Conservation (phyloP, 2,888 invertebrate genomes). For the Polyommatus icarus region DNA sequence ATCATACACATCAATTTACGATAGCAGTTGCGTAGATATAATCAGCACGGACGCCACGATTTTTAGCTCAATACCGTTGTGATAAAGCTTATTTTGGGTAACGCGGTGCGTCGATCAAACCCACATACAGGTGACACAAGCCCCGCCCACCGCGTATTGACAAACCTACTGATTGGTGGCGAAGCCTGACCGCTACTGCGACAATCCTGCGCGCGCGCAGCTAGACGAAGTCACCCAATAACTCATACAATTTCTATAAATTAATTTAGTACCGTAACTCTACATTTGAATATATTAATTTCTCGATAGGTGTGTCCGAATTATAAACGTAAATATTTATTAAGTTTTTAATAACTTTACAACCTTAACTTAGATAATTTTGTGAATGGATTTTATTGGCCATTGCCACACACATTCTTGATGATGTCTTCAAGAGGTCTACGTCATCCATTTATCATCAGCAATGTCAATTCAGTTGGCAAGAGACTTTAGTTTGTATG, state of each 20-base stretch:
- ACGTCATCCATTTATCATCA: not conserved
- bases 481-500: not conserved
- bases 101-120: slow-evolving; percentile 39
- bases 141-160: slow-evolving; percentile 67
- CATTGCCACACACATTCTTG: not conserved
- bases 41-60: slow-evolving; percentile 39
- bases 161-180: slow-evolving; percentile 72
- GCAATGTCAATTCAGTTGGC: not conserved
- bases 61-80: slow-evolving; percentile 42
- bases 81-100: slow-evolving; percentile 46
- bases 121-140: slow-evolving; percentile 48
- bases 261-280: slow-evolving; percentile 36
- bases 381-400: slow-evolving; percentile 15
- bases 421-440: not conserved
- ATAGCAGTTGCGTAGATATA: slow-evolving; percentile 42
- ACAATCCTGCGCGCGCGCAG: slow-evolving; percentile 71
- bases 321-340: slow-evolving; percentile 23
- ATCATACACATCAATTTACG: slow-evolving; percentile 50
- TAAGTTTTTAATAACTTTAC: not conserved
- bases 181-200: slow-evolving; percentile 51
- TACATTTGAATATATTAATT: slow-evolving; percentile 33
- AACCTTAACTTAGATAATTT: slow-evolving; percentile 2
- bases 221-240: slow-evolving; percentile 44
- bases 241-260: slow-evolving; percentile 40
- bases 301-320: slow-evolving; percentile 6